These are phyloP conservation scores for Pelagia noctiluca DNA, from an alignment of 30 jellyfish, hydroid and myxozoan genomes.

Conservation along the genomic window DNA sequence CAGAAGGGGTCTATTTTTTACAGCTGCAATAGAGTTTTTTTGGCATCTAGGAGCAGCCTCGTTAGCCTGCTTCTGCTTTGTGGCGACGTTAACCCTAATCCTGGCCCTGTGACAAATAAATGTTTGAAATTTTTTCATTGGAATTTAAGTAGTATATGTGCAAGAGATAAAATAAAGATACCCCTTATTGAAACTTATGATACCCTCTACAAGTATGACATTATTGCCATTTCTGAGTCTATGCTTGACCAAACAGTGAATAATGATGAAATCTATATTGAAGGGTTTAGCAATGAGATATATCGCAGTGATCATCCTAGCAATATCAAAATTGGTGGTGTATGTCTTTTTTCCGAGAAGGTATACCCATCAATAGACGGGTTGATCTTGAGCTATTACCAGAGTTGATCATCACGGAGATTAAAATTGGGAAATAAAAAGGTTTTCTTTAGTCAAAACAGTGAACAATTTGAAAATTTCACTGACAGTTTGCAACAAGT, in stretches of 20 bases:
- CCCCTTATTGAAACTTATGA: conserved; percentile 52
- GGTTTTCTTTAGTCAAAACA: conserved; percentile 23
- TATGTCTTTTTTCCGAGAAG: conserved; percentile 61
- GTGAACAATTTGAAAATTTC: too few relatives aligned
- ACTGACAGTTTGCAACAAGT: conserved; percentile 41
- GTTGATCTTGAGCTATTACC: conserved; percentile 41
- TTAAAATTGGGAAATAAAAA: conserved; percentile 30
- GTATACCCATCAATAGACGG: conserved; percentile 56
- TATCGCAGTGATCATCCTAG: conserved; percentile 65
- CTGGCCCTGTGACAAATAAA: conserved; percentile 34
- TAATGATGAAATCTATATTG: conserved; percentile 39
- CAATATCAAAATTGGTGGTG: conserved; percentile 61
- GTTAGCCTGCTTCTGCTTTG: conserved; percentile 32
- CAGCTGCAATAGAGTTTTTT: conserved; percentile 45
- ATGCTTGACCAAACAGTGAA: conserved; percentile 41
- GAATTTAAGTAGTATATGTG: too few relatives aligned
- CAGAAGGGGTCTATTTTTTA: conserved; percentile 48
- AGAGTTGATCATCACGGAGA: conserved; percentile 32
- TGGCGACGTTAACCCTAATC: conserved; percentile 55
- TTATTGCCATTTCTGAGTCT: conserved; percentile 45
- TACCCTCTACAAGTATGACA: conserved; percentile 49
- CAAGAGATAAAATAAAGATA: conserved; percentile 25
- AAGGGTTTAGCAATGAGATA: conserved; percentile 47
- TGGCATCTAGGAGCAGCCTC: conserved; percentile 13
- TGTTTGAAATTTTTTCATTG: conserved; percentile 42